Base-by-base conservation (phyloP, 2,888 invertebrate genomes). In the Caenorhabditis doughertyi region DNA sequence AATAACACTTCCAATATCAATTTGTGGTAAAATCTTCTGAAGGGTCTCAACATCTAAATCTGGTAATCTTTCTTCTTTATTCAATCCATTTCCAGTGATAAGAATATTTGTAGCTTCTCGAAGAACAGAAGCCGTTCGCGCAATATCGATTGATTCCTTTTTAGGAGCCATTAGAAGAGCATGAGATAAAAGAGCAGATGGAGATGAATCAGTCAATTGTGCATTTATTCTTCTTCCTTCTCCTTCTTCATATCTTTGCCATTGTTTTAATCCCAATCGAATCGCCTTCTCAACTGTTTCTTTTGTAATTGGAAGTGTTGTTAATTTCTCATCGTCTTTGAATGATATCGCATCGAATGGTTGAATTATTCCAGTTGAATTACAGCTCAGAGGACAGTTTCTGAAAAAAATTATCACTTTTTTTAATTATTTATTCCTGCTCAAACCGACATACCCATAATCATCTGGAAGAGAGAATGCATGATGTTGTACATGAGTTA, bases 81-180 rank as follows among this genome's bases (percentile, higher is more conserved):
- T 56, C 9, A 91, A 81, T n/a, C 88, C 89, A 35, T 87, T 86
- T 35, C 91, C 91, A 55, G 89, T 85, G 3, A 92, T 27, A 27
- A 92, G 58, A 29, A 92, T 86, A 55, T 89, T 89, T 1, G 92
- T 92, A 7, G 90, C 89, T 73, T 91, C 90, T 65, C 90, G 77
- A 3, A 92, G 81, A 55, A 92, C 86, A 9, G 86, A 88, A 8
- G 92, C 92, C 9, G 89, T 89, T 56, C 85, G 68, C 0, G 91
- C 90, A 27, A 89, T 86, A 67, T 92, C 90, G 32, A 92, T 74
- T 7, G 91, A 89, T 79, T 92, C 91, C 32, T 81, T 83, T 71
- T 91, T 91, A 0, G 92, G 91, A 13, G 89, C 88, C 89, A 92
- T 86, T 3, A 91, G 79, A 70, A 83, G 79, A 4, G 90, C 87